A percentile compares a stretch with the other conserved stretches of the same genome.
Evolutionary conservation across 2,797 vertebrate species (phyloP).

Genomic region (Mus minutoides): DNA sequence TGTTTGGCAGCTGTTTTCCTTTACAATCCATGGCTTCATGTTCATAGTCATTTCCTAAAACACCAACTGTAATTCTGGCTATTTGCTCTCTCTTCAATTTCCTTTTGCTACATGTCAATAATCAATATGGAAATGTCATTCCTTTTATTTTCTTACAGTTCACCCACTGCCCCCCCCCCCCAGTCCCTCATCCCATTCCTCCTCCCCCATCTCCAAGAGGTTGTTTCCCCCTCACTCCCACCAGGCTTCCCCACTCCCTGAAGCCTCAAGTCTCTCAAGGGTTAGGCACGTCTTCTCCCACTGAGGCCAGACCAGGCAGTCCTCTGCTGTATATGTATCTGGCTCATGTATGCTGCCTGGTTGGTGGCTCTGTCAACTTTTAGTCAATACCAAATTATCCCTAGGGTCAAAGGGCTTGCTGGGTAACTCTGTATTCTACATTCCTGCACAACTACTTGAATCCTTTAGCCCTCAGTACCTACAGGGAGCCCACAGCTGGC

Average conservation of each 20-base stretch:
- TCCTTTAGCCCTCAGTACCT: not conserved
- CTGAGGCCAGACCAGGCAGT: not conserved
- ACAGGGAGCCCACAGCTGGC: not conserved
- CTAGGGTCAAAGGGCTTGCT: slow-evolving; percentile 55
- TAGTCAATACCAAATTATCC: not conserved
- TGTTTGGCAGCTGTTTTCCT: slow-evolving; percentile 41
- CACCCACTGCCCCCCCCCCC: not conserved
- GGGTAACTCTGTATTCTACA: not conserved
- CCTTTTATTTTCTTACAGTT: not conserved
- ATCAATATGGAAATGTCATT: slow-evolving; percentile 8
- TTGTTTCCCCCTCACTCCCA: not conserved
- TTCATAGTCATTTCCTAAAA: not conserved
- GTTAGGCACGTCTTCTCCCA: not conserved
- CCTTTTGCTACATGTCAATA: slow-evolving; percentile 37
- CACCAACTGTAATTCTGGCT: not conserved
- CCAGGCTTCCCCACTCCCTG: not conserved
- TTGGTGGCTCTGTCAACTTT: slow-evolving; percentile 34
- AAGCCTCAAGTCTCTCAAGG: not conserved
- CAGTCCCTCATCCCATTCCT: not conserved
- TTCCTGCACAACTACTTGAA: not conserved
- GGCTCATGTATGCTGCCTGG: not conserved
- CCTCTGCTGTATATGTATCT: not conserved
- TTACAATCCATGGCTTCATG: slow-evolving; percentile 50
- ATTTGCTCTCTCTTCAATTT: slow-evolving; percentile 35
- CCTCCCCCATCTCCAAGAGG: not conserved